A percentile compares a stretch with the other conserved stretches of the same genome.
phyloP scores from a whole-genome alignment of 1,140 invertebrate genomes.

The Scaptodrosophila lebanonensis region DNA sequence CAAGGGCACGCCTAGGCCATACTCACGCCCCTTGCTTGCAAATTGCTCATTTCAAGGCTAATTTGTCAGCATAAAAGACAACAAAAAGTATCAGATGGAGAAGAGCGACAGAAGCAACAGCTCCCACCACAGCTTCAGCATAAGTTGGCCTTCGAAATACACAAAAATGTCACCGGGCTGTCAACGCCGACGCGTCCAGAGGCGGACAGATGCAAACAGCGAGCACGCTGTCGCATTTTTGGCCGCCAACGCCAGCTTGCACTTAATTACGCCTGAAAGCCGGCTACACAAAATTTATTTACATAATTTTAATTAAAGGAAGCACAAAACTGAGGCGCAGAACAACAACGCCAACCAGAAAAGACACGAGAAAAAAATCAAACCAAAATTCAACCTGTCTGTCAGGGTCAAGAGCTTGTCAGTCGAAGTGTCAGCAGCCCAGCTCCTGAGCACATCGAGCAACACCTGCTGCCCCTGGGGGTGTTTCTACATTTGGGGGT shows the following conservation, averaged over 20 bases:
- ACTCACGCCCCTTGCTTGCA: constrained; percentile 50
- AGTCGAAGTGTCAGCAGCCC: constrained; percentile 26
- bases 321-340: neutral
- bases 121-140: neutral
- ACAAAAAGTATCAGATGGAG: neutral
- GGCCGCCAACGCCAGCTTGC: constrained; percentile 18
- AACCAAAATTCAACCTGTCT: constrained; percentile 41
- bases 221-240: constrained; percentile 9
- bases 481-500: constrained; percentile 3
- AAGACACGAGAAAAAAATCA: constrained; percentile 32
- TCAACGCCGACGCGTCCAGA: constrained; percentile 1
- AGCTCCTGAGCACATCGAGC: constrained; percentile 38
- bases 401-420: constrained; percentile 59
- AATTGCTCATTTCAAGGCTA: constrained; percentile 75
- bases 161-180: constrained; percentile 14
- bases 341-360: neutral
- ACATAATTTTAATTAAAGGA: constrained; percentile 74
- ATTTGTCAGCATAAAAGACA: constrained; percentile 57
- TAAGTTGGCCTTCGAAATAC: constrained; percentile 25
- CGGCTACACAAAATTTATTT: constrained; percentile 73
- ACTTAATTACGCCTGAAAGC: constrained; percentile 58
- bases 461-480: constrained; percentile 14
- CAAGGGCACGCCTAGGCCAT: constrained; percentile 1
- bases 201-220: constrained; percentile 58
- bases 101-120: neutral